Evolutionary conservation across 30 jellyfish, hydroid and myxozoan genomes (phyloP).

Genomic region (Nemopilema nomurai): DNA sequence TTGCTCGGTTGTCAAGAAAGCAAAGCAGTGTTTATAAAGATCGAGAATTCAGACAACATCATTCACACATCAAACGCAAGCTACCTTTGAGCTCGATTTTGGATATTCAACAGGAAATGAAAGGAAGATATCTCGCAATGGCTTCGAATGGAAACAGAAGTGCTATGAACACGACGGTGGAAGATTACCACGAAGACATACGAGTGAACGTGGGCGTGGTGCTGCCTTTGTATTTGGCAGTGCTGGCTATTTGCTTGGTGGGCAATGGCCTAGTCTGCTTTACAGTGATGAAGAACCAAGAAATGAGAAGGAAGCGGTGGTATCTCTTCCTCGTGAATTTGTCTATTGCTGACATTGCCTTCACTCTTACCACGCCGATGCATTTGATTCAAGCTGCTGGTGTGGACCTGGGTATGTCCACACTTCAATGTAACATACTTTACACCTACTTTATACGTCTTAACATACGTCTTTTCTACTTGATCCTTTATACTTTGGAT

Average conservation of each 20-base stretch:
- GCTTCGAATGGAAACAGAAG: not conserved
- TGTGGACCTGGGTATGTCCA: slow-evolving; percentile 8
- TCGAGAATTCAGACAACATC: no score
- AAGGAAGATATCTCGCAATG: not conserved
- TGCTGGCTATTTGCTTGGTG: slow-evolving; percentile 10
- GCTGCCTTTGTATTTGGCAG: not conserved
- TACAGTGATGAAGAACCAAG: slow-evolving; percentile 9
- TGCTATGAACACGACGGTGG: not conserved
- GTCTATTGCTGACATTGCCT: slow-evolving; percentile 28
- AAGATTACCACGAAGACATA: slow-evolving; percentile 5
- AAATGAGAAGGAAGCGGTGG: slow-evolving; percentile 41
- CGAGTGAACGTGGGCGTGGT: slow-evolving; percentile 1
- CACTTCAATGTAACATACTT: no score
- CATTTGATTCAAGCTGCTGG: slow-evolving; percentile 25
- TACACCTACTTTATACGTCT: no score
- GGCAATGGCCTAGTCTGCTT: slow-evolving; percentile 18
- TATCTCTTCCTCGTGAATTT: slow-evolving; percentile 15
- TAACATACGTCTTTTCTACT: no score
- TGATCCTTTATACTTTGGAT: no score
- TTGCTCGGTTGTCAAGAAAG: no score
- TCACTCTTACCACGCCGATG: slow-evolving; percentile 18
- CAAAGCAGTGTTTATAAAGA: no score
- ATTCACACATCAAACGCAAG: no score
- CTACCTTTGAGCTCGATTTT: no score
- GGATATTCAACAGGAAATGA: not conserved